Base-by-base conservation (phyloP, 2,113 vertebrate species). In the Tilapia sparmanii region DNA sequence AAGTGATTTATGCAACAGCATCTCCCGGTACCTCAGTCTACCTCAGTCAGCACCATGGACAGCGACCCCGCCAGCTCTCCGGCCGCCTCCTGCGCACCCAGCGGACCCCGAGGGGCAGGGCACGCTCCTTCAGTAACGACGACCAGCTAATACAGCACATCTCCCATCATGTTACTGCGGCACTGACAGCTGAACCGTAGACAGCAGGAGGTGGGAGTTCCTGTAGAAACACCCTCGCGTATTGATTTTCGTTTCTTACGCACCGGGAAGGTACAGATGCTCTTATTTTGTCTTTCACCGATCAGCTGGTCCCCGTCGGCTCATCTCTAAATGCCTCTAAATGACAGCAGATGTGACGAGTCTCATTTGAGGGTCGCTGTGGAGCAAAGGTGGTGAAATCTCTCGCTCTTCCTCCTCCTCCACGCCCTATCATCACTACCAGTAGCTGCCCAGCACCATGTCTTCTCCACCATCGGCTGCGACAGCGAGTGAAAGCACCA, bases 401-500 rank as follows among this genome's bases (percentile, higher is more conserved):
- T 83, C 83, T 78, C 80, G 66, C 68, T 90, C 80, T 61, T 15
- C 59, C 31, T 24, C 83, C 54, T 52, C 10, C 63, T 87, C 55
- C 95, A 92, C 95, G 90, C 93, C 95, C 93, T 87, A 52, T 83
- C 73, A 42, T 86, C 82, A 81, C 66, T 5, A 54, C 83, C 82
- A 16, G 8, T 31, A 78, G 54, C 87, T n/a, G 57, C 83, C 73
- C 84, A 12, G 85, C 83, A 95, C 54, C 92, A 97, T 97, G 96
- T 96, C 96, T 89, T 24, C 96, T 15, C 96, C 96, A 73, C 52
- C 95, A 4, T 96, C 96, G 42, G 96, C 96, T 80, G 96, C 95
- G 73, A 95, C 96, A 1, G 95, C 93, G 35, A 96, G 92, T 79
- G 95, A 96, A 42, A 96, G 92, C 95, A 96, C 93, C 53, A 93